Evolutionary conservation across 1,140 invertebrate species (phyloP).

Genomic region (Varroa destructor): DNA sequence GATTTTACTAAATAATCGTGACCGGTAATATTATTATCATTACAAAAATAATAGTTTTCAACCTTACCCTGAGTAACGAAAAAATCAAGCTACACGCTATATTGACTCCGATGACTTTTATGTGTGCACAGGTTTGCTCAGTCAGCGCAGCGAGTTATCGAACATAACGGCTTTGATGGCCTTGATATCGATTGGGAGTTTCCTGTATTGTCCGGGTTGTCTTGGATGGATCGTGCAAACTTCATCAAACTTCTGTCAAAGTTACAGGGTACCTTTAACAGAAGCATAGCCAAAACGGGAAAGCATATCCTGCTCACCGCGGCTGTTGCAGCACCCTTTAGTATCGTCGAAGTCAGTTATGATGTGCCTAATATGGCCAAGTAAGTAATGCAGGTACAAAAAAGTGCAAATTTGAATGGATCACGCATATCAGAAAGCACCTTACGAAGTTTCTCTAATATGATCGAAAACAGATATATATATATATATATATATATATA

Average conservation of each 20-base stretch:
- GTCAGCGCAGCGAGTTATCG: conserved; percentile 46
- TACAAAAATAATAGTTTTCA: too few relatives aligned
- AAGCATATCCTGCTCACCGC: conserved; percentile 50
- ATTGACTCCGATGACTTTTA: too few relatives aligned
- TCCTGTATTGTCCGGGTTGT: conserved; percentile 42
- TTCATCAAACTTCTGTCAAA: conserved; percentile 32
- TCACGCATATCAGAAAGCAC: conserved; percentile 27
- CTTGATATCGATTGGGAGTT: conserved; percentile 56
- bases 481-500: too few relatives aligned
- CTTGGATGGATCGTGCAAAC: conserved; percentile 33
- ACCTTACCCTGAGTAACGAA: too few relatives aligned
- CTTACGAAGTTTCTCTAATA: too few relatives aligned
- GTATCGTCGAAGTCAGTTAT: conserved; percentile 59
- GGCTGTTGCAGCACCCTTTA: conserved; percentile 58
- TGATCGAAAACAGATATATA: too few relatives aligned
- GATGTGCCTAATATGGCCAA: conserved; percentile 58
- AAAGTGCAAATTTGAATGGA: neutral
- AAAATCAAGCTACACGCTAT: too few relatives aligned
- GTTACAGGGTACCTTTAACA: conserved; percentile 9
- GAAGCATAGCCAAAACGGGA: neutral
- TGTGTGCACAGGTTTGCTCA: conserved; percentile 42
- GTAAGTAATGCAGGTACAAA: conserved; percentile 41
- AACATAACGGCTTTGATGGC: conserved; percentile 49
- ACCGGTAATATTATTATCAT: too few relatives aligned
- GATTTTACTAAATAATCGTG: too few relatives aligned